Evolutionary conservation across 2,797 vertebrate genomes (phyloP).

Genomic region (Cyclopterus lumpus): DNA sequence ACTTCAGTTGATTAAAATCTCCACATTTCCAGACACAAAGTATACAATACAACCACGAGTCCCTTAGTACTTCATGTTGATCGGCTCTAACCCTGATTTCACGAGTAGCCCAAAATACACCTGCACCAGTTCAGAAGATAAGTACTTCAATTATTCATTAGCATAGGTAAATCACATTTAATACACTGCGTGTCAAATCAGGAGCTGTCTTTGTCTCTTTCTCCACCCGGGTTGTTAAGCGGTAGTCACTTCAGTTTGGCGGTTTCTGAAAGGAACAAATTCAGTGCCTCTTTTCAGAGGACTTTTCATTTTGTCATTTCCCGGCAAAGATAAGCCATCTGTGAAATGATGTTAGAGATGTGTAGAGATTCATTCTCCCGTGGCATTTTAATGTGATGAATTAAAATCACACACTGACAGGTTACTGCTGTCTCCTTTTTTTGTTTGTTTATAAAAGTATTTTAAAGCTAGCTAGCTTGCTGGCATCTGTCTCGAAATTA

Average conservation of each 20-base stretch:
- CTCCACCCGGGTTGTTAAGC: constrained; percentile 44
- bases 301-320: constrained; percentile 60
- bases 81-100: neutral
- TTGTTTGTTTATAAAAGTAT: neutral
- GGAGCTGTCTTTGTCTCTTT: constrained; percentile 40
- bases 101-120: neutral
- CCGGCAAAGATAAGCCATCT: constrained; percentile 66
- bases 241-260: constrained; percentile 36
- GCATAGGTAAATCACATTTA: constrained; percentile 33
- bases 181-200: constrained; percentile 17
- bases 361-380: constrained; percentile 55
- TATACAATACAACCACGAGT: neutral
- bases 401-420: constrained; percentile 60
- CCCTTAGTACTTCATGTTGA: neutral
- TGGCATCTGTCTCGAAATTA: neutral
- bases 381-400: constrained; percentile 65
- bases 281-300: constrained; percentile 53
- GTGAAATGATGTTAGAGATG: constrained; percentile 73
- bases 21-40: neutral
- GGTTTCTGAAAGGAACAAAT: constrained; percentile 40
- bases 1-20: neutral
- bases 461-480: constrained; percentile 7
- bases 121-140: constrained; percentile 1
- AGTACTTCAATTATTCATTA: constrained; percentile 27
- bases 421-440: constrained; percentile 15